Evolutionary conservation across 2,888 invertebrate genomes (phyloP).

Genomic region (Caenorhabditis japonica): DNA sequence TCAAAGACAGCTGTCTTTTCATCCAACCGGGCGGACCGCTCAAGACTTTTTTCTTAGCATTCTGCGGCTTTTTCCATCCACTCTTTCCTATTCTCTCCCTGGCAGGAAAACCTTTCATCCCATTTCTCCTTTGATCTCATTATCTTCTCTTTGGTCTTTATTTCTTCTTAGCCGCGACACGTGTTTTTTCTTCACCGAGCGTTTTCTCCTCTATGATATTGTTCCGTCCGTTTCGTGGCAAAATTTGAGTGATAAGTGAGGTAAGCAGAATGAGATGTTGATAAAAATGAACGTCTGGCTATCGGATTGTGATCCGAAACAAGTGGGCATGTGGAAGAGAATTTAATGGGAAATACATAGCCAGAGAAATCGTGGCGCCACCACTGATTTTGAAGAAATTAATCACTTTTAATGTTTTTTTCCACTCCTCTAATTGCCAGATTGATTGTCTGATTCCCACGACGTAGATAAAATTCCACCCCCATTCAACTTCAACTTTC

Average conservation of each 20-base stretch:
- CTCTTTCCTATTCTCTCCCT: conserved; percentile 14
- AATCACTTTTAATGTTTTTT: conserved; percentile 11
- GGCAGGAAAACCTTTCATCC: conserved; percentile 23
- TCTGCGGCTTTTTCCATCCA: conserved; percentile 53
- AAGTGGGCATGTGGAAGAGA: conserved; percentile 11
- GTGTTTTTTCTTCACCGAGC: conserved; percentile 31
- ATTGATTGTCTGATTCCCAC: conserved; percentile 30
- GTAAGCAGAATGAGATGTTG: too few species aligned
- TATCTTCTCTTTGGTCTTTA: conserved; percentile 50
- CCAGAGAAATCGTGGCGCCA: conserved; percentile 1
- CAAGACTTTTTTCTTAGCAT: conserved; percentile 32
- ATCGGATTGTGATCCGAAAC: conserved; percentile 33
- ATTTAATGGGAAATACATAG: conserved; percentile 28
- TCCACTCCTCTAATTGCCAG: conserved; percentile 3
- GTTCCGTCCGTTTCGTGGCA: conserved; percentile 12
- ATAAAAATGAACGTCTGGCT: conserved; percentile 3
- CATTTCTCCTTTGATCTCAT: conserved; percentile 51
- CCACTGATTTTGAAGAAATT: conserved; percentile 1
- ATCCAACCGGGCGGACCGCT: conserved; percentile 48
- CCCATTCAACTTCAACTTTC: too few species aligned
- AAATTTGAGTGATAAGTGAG: conserved; percentile 42
- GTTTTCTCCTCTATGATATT: conserved; percentile 1
- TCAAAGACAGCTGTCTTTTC: conserved; percentile 49
- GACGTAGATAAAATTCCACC: too few species aligned
- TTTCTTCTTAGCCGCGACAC: conserved; percentile 32